Base-by-base conservation (phyloP, 35 echinoderm and acorn worm species). In the Hemicentrotus pulcherrimus region DNA sequence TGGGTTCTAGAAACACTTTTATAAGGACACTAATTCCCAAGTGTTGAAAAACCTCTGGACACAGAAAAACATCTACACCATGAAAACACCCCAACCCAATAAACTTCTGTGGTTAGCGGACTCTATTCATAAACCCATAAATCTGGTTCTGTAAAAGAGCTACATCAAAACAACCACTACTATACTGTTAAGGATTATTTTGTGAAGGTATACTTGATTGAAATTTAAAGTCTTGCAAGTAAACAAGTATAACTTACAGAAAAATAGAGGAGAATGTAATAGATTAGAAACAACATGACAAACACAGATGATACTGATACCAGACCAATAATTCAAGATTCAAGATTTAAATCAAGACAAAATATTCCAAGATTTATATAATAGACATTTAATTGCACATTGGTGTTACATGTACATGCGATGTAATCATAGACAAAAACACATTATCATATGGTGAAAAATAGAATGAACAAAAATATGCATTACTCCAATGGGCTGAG, bases 61-160 rank as follows among this genome's bases (percentile, higher is more conserved):
- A n/a, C 7, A 78, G 65, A n/a, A 78, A 78, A 78, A 78, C 65
- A 78, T 78, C 18, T 71, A 18, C 6, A 4, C 6, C 65, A 78
- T 78, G 24, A 78, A 78, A 78, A 78, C 65, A 78, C 22, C 65
- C 19, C 65, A 2, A n/a, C 65, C 65, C n/a, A 78, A 78, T 78
- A 78, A 78, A 78, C 19, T 22, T 28, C 28, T 78, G 65, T 78
- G 65, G 65, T 78, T 78, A 78, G n/a, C 65, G 6, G 4, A 5
- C 65, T 78, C 65, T 78, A 78, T 78, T 78, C 65, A 78, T 78
- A 78, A 28, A 78, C 65, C 65, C 65, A 78, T 78, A 78, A 78
- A 28, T 78, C 65, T 28, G 65, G 65, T 28, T 78, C 65, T 78
- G 65, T 28, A 78, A 78, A 78, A 7, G 28, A n/a, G 65, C 19